phyloP scores from a whole-genome alignment of 2,113 vertebrate species.

The Corythoichthys haematopterus region DNA sequence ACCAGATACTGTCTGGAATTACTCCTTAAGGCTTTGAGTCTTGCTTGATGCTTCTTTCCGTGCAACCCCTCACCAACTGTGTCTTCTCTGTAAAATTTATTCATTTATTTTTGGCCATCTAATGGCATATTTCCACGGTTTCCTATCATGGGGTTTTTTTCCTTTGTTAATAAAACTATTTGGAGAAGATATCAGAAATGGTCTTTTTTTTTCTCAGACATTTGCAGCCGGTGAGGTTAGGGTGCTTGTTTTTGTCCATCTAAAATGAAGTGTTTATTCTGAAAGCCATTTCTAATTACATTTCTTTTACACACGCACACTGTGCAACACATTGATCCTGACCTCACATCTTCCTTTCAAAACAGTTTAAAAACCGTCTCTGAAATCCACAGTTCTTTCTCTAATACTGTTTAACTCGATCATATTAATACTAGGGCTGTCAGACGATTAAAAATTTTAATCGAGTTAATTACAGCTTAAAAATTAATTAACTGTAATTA shows the following conservation, averaged over 20 bases:
- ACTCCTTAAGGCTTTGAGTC: slow-evolving; percentile 35
- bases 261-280: slow-evolving; percentile 43
- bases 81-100: slow-evolving; percentile 7
- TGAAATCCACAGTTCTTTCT: too few species aligned
- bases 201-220: slow-evolving; percentile 8
- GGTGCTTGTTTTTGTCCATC: slow-evolving; percentile 43
- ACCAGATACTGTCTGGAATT: slow-evolving; percentile 42
- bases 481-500: too few species aligned
- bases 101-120: not conserved
- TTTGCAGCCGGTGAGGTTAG: slow-evolving; percentile 37
- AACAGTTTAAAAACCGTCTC: too few species aligned
- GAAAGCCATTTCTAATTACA: slow-evolving; percentile 35
- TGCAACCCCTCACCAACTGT: too few species aligned
- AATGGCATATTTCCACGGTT: slow-evolving; percentile 10
- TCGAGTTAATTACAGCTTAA: too few species aligned
- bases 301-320: not conserved
- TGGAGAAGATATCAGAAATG: slow-evolving; percentile 21
- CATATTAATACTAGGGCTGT: too few species aligned
- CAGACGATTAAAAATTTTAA: too few species aligned
- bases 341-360: not conserved
- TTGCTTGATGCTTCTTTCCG: too few species aligned
- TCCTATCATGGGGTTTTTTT: not conserved
- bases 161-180: not conserved
- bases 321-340: slow-evolving; percentile 23
- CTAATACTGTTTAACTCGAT: too few species aligned